These are phyloP conservation scores for Siphlonurus alternatus DNA, from an alignment of 2,888 invertebrate genomes.

Conservation along the genomic window DNA sequence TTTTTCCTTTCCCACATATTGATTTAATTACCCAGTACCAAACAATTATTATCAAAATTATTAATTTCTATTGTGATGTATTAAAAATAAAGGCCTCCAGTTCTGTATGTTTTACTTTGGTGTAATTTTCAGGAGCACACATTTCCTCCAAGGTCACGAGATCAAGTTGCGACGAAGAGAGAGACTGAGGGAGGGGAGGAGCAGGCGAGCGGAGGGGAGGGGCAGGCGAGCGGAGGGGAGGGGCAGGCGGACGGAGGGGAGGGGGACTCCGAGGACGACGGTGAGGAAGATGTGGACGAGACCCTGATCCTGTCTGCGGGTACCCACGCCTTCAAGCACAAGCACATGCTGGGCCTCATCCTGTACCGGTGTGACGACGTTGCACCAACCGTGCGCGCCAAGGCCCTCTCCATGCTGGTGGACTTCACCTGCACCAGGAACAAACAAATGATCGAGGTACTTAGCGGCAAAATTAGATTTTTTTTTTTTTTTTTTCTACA, in stretches of 20 bases:
- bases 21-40: no score
- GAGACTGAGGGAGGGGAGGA: neutral
- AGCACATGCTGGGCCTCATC: neutral
- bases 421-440: neutral
- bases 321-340: neutral
- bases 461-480: no score
- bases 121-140: no score
- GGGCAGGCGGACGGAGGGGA: neutral
- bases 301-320: neutral
- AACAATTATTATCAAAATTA: no score
- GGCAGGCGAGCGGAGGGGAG: neutral
- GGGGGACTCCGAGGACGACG: neutral
- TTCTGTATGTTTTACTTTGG: no score
- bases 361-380: neutral
- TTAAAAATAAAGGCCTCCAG: no score
- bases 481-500: no score
- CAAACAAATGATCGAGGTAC: neutral
- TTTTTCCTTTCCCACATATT: no score
- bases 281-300: neutral
- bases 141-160: no score
- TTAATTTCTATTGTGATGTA: no score
- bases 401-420: neutral
- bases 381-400: neutral
- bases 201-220: neutral
- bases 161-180: no score